Evolutionary conservation across 1,140 invertebrate genomes (phyloP).

Genomic region (Brachionus rotundiformis): DNA sequence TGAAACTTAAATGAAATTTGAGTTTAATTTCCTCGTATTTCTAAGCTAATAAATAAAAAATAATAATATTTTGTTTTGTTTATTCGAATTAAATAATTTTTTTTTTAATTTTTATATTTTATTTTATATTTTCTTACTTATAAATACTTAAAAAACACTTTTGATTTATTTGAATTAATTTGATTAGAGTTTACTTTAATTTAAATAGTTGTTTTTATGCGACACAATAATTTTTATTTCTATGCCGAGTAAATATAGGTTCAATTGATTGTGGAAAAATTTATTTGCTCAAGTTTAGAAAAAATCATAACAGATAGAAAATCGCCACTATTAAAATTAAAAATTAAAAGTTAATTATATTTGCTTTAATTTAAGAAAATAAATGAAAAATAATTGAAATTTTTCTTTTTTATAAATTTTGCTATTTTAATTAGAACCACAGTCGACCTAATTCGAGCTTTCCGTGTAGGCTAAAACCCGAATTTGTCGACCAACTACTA

Average conservation of each 20-base stretch:
- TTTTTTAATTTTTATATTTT: not conserved
- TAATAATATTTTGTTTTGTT: too few relatives aligned
- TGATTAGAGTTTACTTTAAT: not conserved
- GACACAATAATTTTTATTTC: not conserved
- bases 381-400: not conserved
- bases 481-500: too few relatives aligned
- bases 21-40: not conserved
- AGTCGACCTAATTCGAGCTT: not conserved
- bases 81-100: constrained; percentile 24
- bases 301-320: not conserved
- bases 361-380: not conserved
- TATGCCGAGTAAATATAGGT: not conserved
- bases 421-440: not conserved
- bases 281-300: too few relatives aligned
- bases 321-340: too few relatives aligned
- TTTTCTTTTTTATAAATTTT: not conserved
- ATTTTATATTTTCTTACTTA: not conserved
- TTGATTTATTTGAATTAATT: constrained; percentile 19
- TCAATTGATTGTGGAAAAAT: not conserved
- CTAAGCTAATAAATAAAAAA: not conserved
- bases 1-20: constrained; percentile 7
- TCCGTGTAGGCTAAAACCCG: too few relatives aligned
- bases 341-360: not conserved
- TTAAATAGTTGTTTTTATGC: too few relatives aligned
- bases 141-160: constrained; percentile 19